These are phyloP conservation scores for Malurus melanocephalus DNA, from an alignment of 2,113 vertebrate species.

Conservation along the genomic window DNA sequence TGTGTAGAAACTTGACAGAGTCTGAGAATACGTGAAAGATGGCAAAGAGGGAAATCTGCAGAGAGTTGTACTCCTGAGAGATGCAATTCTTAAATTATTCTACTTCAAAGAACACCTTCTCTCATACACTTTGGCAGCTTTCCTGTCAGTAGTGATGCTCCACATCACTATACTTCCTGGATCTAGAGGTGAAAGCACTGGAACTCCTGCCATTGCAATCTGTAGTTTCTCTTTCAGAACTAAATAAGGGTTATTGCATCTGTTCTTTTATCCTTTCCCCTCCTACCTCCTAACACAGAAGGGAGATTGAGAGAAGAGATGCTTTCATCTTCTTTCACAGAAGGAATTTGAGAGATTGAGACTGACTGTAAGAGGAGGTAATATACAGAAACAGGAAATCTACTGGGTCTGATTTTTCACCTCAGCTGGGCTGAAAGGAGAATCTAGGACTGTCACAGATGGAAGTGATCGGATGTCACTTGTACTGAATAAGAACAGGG, in stretches of 20 bases:
- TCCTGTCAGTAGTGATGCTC: slow-evolving; percentile 27
- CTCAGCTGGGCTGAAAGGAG: slow-evolving; percentile 30
- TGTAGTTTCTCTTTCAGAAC: slow-evolving; percentile 48
- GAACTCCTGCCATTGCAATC: slow-evolving; percentile 40
- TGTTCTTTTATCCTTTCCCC: slow-evolving; percentile 39
- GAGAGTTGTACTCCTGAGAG: neutral
- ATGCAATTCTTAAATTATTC: slow-evolving; percentile 18
- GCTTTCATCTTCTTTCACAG: neutral
- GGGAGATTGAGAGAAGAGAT: neutral
- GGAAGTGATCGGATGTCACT: slow-evolving; percentile 41
- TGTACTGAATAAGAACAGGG: slow-evolving; percentile 17
- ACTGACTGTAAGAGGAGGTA: neutral
- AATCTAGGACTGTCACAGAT: slow-evolving; percentile 14
- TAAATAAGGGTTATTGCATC: slow-evolving; percentile 55
- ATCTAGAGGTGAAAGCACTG: slow-evolving; percentile 41
- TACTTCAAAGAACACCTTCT: slow-evolving; percentile 46
- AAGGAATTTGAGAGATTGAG: slow-evolving; percentile 11
- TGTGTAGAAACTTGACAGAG: neutral
- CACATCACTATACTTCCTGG: slow-evolving; percentile 28
- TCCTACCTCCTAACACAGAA: slow-evolving; percentile 15
- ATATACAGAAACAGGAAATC: slow-evolving; percentile 30
- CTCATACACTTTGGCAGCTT: slow-evolving; percentile 6
- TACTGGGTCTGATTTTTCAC: slow-evolving; percentile 33
- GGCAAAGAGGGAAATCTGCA: neutral
- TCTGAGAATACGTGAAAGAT: neutral